phyloP scores from a whole-genome alignment of 2,797 vertebrate species.

The Glyptemys insculpta region DNA sequence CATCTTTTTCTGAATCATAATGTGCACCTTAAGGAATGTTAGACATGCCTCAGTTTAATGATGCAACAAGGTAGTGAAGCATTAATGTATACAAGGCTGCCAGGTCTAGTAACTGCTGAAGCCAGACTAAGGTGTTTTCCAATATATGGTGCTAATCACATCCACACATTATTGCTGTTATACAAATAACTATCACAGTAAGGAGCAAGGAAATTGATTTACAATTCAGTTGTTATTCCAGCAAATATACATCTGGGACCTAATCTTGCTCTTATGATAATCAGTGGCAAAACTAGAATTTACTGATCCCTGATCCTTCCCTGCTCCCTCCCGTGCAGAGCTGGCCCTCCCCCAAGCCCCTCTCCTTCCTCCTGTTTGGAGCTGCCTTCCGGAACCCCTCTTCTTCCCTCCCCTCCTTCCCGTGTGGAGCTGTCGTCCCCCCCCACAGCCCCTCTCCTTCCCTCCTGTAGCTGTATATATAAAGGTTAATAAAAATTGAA shows the following conservation, averaged over 20 bases:
- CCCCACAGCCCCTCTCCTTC: not conserved
- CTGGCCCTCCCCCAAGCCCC: no score
- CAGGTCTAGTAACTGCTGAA: slow-evolving; percentile 61
- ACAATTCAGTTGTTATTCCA: not conserved
- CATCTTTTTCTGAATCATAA: slow-evolving; percentile 67
- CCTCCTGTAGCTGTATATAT: not conserved
- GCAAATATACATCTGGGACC: not conserved
- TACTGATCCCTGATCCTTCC: not conserved
- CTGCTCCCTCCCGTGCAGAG: no score
- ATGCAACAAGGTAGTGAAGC: slow-evolving; percentile 70
- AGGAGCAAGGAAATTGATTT: slow-evolving; percentile 45
- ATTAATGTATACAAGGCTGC: slow-evolving; percentile 59
- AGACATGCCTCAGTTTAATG: slow-evolving; percentile 64
- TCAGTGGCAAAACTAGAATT: slow-evolving; percentile 42
- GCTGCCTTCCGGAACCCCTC: no score
- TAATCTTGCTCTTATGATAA: not conserved
- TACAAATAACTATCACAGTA: slow-evolving; percentile 30
- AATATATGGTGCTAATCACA: slow-evolving; percentile 1
- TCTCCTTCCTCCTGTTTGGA: no score
- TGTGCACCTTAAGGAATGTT: slow-evolving; percentile 46
- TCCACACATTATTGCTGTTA: slow-evolving; percentile 6
- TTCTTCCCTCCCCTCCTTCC: no score
- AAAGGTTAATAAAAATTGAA: not conserved
- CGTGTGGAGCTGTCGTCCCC: no score
- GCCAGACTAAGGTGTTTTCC: slow-evolving; percentile 56